phyloP scores from a whole-genome alignment of 2,113 vertebrate genomes.

The Maccullochella peelii region DNA sequence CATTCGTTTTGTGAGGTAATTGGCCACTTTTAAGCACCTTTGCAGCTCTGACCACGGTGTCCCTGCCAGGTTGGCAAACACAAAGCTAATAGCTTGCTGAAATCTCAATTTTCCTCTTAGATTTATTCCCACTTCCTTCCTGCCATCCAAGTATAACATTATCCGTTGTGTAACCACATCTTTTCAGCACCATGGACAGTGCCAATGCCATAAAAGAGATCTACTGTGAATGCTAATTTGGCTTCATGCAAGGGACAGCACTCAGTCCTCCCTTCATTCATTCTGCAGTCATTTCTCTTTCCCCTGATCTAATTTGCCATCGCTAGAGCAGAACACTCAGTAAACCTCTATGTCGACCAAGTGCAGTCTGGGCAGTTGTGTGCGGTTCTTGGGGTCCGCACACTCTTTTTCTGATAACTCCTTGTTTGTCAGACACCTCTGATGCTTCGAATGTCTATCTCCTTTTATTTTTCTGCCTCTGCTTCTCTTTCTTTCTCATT shows the following conservation, averaged over 20 bases:
- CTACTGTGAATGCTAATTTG: constrained; percentile 69
- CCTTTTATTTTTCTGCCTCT: constrained; percentile 7
- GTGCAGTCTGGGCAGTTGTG: constrained; percentile 10
- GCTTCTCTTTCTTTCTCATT: background rate
- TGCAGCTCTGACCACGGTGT: constrained; percentile 28
- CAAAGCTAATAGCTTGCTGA: constrained; percentile 69
- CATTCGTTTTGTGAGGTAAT: constrained; percentile 48
- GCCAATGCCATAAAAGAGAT: constrained; percentile 69
- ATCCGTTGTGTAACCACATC: constrained; percentile 68
- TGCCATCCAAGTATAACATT: constrained; percentile 66
- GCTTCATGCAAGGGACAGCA: constrained; percentile 59
- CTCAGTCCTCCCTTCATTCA: constrained; percentile 51
- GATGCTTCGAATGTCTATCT: constrained; percentile 21
- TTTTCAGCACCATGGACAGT: constrained; percentile 74
- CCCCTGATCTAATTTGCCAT: constrained; percentile 59
- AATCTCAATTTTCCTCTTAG: constrained; percentile 64
- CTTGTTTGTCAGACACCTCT: constrained; percentile 35
- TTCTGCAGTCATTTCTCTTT: constrained; percentile 30
- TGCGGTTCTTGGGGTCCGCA: background rate
- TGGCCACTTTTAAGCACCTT: constrained; percentile 46
- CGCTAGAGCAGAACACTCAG: constrained; percentile 58
- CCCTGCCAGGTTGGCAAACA: constrained; percentile 62
- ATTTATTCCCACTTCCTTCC: constrained; percentile 66
- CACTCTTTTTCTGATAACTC: constrained; percentile 21
- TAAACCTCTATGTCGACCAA: constrained; percentile 43